Base-by-base conservation (phyloP, 2,888 invertebrate genomes). In the Caenorhabditis sinica region DNA sequence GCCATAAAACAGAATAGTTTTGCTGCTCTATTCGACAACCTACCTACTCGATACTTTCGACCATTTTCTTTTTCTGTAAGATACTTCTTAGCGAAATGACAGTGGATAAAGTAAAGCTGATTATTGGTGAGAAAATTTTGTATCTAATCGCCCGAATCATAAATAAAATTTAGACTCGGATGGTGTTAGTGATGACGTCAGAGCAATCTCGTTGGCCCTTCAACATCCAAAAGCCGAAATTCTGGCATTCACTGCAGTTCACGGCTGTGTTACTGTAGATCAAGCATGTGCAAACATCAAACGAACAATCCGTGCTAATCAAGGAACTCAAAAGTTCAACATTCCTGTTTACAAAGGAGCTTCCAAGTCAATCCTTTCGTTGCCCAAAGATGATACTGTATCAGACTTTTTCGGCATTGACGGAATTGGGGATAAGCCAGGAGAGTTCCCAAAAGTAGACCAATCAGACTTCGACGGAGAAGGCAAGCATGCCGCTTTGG, bases 341-440 rank as follows among this genome's bases (percentile, higher is more conserved):
- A 89, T 93, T 15, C 92, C 92, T 1, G 89, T 93, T 25, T 91
- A 88, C 83, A 87, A 90, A 49, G 93, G 93, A 9, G 90, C 92
- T 8, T 63, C 72, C 9, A 82, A 82, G 25, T 77, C 77, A 3
- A 82, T 85, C 20, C 20, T 85, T 9, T 75, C 68, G 8, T 66
- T 85, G 11, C 81, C 87, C 17, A 86, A 86, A 53, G 90, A 87
- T 60, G 82, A 85, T 20, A 80, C 81, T 9, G 85, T 85, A 5
- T 85, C 85, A 4, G 74, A 77, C 56, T 89, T 85, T 43, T 85
- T 91, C 61, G 91, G 91, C 9, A 71, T 83, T 8, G 91, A 91
- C 66, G 91, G 91, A 11, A 79, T 91, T 15, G 89, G 90, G 15
- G 90, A 90, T 66, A 28, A 82, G 76, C 86, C 88, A 25, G 53